Base-by-base conservation (phyloP, 2,797 vertebrate species). In the Anisognathus igniventris region DNA sequence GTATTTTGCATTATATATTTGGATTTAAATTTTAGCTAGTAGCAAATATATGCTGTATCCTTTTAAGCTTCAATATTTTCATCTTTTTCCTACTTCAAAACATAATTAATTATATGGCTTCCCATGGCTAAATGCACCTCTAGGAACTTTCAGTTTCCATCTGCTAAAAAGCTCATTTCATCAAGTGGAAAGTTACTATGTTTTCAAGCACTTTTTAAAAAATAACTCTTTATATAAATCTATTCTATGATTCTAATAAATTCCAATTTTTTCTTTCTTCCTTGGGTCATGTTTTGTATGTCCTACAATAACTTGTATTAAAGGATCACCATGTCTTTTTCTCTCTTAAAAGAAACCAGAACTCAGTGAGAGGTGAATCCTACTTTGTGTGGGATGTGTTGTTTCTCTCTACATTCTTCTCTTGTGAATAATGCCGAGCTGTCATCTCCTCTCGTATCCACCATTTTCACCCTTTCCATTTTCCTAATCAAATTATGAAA, bases 1-100 rank as follows among this genome's bases (percentile, higher is more conserved):
- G 0, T 0, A 4, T 18, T 91, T 68, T 42, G 1, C 9, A 27
- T 57, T 70, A 10, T 51, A 17, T 39, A 44, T 1, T 45, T 53
- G 45, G 6, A 33, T 86, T 45, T 67, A 50, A 56, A 15, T 80
- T 88, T 83, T 53, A n/a, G 4, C 6, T 74, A 45, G 13, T 42
- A 67, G 1, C 7, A 87, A 75, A 71, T 56, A 37, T 7, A 31
- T 21, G 3, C 3, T 53, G 1, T 16, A 76, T 37, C 11, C 2
- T 3, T 70, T 81, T 57, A 71, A 53, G 19, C 3, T 40, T 64
- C 28, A 37, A 3, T 33, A n/a, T 11, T 74, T 56, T 39, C 12
- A 22, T 39, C 2, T 19, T 71, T 78, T 70, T 78, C 40, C 22
- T 76, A 13, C 30, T 77, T 79, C 27, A 61, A 57, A 60, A 39